Percentiles rank a stretch among this genome's conserved stretches.
phyloP scores from a whole-genome alignment of 2,888 invertebrate species.

The Griposia aprilina region DNA sequence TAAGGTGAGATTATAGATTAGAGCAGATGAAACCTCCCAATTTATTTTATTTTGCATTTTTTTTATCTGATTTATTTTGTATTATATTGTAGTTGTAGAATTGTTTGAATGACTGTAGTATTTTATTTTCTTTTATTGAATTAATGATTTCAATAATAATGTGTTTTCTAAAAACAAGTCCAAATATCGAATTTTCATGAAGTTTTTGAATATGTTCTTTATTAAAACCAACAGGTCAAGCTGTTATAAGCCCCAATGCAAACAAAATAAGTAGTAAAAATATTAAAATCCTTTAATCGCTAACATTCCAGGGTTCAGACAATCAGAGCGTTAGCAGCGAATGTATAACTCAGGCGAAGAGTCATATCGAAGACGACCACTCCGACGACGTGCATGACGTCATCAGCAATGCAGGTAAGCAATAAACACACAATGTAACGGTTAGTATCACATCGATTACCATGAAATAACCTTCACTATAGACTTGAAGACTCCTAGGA shows the following conservation, averaged over 20 bases:
- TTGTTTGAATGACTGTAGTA: background rate
- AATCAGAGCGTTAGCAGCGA: slow-evolving; percentile 89
- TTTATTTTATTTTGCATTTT: slow-evolving; percentile 19
- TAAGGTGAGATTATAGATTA: background rate
- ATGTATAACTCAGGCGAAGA: slow-evolving; percentile 82
- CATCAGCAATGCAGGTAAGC: slow-evolving; percentile 80
- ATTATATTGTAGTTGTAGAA: background rate
- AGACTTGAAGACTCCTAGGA: too few species aligned
- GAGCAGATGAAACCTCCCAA: background rate
- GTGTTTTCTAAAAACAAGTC: background rate
- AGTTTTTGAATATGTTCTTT: background rate
- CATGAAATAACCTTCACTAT: background rate
- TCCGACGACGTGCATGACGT: slow-evolving; percentile 75
- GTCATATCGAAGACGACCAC: slow-evolving; percentile 74
- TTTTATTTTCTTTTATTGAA: background rate
- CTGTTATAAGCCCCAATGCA: background rate
- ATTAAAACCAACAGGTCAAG: background rate
- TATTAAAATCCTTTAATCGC: background rate
- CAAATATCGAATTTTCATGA: background rate
- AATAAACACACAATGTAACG: background rate
- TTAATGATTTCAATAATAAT: background rate
- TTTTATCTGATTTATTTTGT: background rate
- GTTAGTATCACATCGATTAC: background rate
- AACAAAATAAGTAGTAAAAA: background rate
- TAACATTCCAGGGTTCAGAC: slow-evolving; percentile 88